phyloP scores from a whole-genome alignment of 2,888 invertebrate species.

The Orthosia gracilis region DNA sequence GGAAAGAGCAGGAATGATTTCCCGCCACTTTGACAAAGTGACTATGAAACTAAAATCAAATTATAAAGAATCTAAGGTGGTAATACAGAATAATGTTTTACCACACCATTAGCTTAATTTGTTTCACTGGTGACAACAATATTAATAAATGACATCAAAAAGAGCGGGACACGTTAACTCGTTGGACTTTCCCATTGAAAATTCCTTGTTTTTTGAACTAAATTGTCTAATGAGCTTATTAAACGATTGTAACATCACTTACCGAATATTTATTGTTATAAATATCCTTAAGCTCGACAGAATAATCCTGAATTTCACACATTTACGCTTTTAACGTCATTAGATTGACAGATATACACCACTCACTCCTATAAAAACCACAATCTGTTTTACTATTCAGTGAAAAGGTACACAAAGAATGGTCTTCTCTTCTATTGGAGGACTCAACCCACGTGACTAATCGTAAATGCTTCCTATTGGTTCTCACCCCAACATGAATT shows the following conservation, averaged over 20 bases:
- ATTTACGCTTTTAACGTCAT: conserved; percentile 91
- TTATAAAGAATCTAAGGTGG: conserved; percentile 8
- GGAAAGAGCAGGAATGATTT: conserved; percentile 71
- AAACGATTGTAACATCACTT: conserved; percentile 82
- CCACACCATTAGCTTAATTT: conserved; percentile 4
- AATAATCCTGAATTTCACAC: conserved; percentile 94
- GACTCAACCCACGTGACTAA: conserved; percentile 89
- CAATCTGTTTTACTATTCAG: conserved; percentile 89
- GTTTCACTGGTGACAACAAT: conserved; percentile 41
- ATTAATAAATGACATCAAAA: conserved; percentile 85
- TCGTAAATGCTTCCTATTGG: conserved; percentile 84
- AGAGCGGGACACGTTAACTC: conserved; percentile 88
- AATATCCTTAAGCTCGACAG: conserved; percentile 93
- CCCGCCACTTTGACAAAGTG: conserved; percentile 80
- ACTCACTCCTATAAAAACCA: conserved; percentile 90
- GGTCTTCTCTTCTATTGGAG: conserved; percentile 87
- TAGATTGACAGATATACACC: conserved; percentile 90
- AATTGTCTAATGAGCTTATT: conserved; percentile 60
- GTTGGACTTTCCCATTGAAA: conserved; percentile 86
- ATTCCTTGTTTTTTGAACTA: conserved; percentile 80
- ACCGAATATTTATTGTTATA: conserved; percentile 93
- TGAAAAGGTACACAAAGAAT: conserved; percentile 92
- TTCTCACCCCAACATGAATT: conserved; percentile 63
- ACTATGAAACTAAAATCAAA: conserved; percentile 19
- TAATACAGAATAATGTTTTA: conserved; percentile 11